Base-by-base conservation (phyloP, 2,113 vertebrate genomes). In the Hippocampus zosterae region DNA sequence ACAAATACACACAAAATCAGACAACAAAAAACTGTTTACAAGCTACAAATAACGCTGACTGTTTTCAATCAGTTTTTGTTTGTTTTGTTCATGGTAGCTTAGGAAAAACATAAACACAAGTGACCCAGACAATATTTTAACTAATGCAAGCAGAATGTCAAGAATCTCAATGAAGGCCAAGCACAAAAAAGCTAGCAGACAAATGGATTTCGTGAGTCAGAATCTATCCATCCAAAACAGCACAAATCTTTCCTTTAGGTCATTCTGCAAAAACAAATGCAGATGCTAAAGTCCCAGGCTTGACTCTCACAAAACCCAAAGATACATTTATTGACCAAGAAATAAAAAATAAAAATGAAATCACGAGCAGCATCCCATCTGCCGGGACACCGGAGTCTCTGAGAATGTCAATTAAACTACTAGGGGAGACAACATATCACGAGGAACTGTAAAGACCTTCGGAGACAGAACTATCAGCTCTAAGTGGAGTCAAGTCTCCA, bases 401-500 rank as follows among this genome's bases (percentile, higher is more conserved):
- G 29, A 76, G 76, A 81, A 74, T 72, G 70, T 71, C 64, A 59
- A 40, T 48, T 68, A 83, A 80, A 88, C 83, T 53, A 67, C 86
- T 81, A 81, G 50, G 71, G 41, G 65, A 66, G 62, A 63, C 65
- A 67, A 78, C 75, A 65, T 79, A 81, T 85, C 76, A 83, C 81
- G 70, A 73, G 77, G 67, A 13, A 25, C 50, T 73, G 67, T 76
- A 74, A 84, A 82, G 83, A 81, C 77, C 87, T 66, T 70, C 33
- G 68, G 87, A 85, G 86, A 86, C 77, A 37, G 53, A 64, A 63
- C 81, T 42, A 83, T 80, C 83, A 84, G 73, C 78, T 73, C 60
- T 81, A 84, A 90, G 82, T 84, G 80, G 74, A 86, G 81, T 87
- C 74, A 85, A 86, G 78, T 78, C 85, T 83, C 76, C 4, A 44